Base-by-base conservation (phyloP, 2,888 invertebrate species). In the Lasioglossum leucozonium region DNA sequence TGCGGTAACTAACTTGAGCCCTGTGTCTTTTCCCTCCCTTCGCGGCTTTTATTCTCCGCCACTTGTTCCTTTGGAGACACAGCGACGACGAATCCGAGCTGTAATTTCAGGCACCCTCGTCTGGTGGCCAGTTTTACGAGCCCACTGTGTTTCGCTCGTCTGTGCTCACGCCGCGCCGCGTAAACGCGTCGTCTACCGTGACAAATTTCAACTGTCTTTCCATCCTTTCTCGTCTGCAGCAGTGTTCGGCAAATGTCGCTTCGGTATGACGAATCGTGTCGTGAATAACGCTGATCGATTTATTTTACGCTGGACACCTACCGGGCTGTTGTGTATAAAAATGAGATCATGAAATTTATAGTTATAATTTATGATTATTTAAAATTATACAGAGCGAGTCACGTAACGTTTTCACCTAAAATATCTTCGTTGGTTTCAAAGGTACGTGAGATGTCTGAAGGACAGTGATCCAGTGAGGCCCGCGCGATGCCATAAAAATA, bases 51-150 rank as follows among this genome's bases (percentile, higher is more conserved):
- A 79, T 81, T 77, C 74, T 40, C 26, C 40, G 26, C 13, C 81
- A 76, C 81, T 77, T 81, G 79, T 78, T 76, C 72, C 40, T 40
- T 55, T 72, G 76, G 55, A 69, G 73, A 79, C 81, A 79, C 81
- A 69, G 55, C 42, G 73, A 69, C 67, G 77, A 82, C 80, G 86
- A 85, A 88, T 85, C 47, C 74, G 58, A 69, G 51, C 79, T 82
- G 83, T 72, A 88, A 81, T 89, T 81, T 85, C 81, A 79, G 76
- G 71, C 72, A 47, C 79, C 83, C 85, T 79, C 74, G 84, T 84
- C 87, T 81, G 79, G 81, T 79, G 84, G 85, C 82, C 76, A 69
- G 75, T 77, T 87, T 89, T 87, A 88, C 62, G 86, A 83, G 78
- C 16, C 77, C 72, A 76, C 72, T 26, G 76, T 84, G 65, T 88